phyloP scores from a whole-genome alignment of 2,888 invertebrate species.

The Dynastes hyllus region DNA sequence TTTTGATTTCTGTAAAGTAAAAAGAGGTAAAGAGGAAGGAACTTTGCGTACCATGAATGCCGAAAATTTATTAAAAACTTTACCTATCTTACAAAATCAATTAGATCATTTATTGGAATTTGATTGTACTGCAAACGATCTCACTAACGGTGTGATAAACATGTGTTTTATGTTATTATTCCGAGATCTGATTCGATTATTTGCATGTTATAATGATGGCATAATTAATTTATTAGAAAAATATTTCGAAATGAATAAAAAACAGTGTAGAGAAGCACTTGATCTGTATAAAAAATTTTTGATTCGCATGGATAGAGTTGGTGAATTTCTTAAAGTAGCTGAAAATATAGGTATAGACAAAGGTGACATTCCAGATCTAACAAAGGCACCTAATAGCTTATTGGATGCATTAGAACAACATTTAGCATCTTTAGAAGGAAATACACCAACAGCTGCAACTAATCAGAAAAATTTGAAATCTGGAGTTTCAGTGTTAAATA shows the following conservation, averaged over 20 bases:
- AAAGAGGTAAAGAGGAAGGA: conserved; percentile 99
- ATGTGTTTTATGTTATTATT: conserved; percentile 99
- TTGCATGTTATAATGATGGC: conserved; percentile 99
- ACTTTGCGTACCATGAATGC: conserved; percentile 98
- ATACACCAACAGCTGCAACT: conserved; percentile 90
- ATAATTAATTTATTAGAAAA: conserved; percentile 99
- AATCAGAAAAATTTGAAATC: conserved; percentile 93
- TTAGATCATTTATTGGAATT: conserved; percentile 97
- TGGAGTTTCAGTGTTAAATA: conserved; percentile 90
- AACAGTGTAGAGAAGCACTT: conserved; percentile 97
- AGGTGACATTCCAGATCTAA: conserved; percentile 98
- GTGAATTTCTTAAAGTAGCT: conserved; percentile 95
- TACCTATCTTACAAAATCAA: conserved; percentile 97
- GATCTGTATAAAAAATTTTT: conserved; percentile 99
- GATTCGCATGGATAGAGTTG: conserved; percentile 98
- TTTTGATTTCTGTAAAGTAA: conserved; percentile 99
- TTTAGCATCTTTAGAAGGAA: conserved; percentile 94
- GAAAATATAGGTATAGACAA: conserved; percentile 98
- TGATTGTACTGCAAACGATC: conserved; percentile 97
- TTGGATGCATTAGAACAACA: conserved; percentile 98
- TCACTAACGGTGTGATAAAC: conserved; percentile 96
- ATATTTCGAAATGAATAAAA: conserved; percentile 99
- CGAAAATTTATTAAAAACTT: conserved; percentile 96
- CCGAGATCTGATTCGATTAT: conserved; percentile 97
- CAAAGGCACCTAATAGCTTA: conserved; percentile 98